Evolutionary conservation across 1,140 invertebrate species (phyloP), one percentile per base, ranked within the genome.

Genomic region (Drosophila funebris): DNA sequence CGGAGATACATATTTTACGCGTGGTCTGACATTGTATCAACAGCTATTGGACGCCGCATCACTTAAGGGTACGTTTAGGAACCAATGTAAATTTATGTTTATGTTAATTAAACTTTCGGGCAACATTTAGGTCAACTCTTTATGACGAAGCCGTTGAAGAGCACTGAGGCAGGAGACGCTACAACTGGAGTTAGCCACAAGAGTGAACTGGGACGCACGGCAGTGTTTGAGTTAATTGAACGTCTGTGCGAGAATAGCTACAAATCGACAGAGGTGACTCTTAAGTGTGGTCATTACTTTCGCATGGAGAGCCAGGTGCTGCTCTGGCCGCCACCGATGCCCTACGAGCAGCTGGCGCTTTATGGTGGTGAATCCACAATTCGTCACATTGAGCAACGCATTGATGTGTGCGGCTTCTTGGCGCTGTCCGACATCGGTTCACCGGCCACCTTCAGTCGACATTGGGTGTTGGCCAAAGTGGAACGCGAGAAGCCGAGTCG

Each of bases 371-470:
- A 85, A 0, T 8, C 71, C 22, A 73, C 54, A 0, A 37, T 82
- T 1, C 61, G 78, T 0, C 72, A 85, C 50, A 82, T 78, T 11
- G 63, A 76, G 24, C 63, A 75, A 94, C 94, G n/a, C 93, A 95
- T 98, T 54, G 94, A 96, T 89, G 95, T 98, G 33, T 95, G 95
- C 91, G 97, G 97, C 3, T 98, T 97, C 91, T 93, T 98, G 54
- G 94, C 95, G n/a, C 94, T 96, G 0, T 93, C 94, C 0, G 96
- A 97, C 91, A 94, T 97, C 22, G 96, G 97, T n/a, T 98, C 97
- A 76, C 98, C 98, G n/a, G 97, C 97, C 75, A 96, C 96, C 3
- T 93, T 98, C 61, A 98, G 97, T 44, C 94, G 97, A 22, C 98
- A 99, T 92, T 93, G 99, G 44, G 94, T 99, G 7, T 93, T 99